Percentiles rank a stretch among this genome's conserved stretches.
phyloP scores from a whole-genome alignment of 2,113 vertebrate species.

The Malurus alboscapulatus region DNA sequence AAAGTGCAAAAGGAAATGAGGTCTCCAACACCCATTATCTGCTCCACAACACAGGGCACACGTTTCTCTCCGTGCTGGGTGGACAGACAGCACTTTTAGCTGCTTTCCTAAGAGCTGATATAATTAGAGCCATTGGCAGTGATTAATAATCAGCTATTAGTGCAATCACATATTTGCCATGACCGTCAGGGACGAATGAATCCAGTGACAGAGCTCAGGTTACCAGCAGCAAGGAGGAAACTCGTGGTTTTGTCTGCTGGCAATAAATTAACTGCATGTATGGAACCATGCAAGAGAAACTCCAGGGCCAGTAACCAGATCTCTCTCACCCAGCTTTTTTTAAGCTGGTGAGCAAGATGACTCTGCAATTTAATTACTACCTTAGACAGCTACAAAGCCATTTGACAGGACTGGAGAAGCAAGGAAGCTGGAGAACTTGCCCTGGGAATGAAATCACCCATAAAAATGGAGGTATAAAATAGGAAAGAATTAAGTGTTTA shows the following conservation, averaged over 20 bases:
- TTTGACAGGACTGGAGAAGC: not conserved
- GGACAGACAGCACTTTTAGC: not conserved
- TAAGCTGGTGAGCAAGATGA: slow-evolving; percentile 8
- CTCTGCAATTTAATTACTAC: slow-evolving; percentile 14
- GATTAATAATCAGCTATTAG: slow-evolving; percentile 26
- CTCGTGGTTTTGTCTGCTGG: not conserved
- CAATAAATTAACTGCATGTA: not conserved
- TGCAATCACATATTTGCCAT: not conserved
- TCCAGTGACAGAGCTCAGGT: not conserved
- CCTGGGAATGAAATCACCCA: not conserved
- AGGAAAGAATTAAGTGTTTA: not conserved
- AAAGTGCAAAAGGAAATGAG: not conserved
- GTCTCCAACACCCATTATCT: not conserved
- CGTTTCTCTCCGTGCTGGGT: not conserved
- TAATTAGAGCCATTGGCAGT: not conserved
- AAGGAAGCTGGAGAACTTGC: not conserved
- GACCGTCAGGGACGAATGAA: not conserved
- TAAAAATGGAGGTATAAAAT: not conserved
- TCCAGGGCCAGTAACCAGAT: not conserved
- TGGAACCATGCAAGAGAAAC: not conserved
- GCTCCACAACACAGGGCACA: rapidly evolving
- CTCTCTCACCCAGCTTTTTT: not conserved
- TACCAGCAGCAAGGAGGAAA: slow-evolving; percentile 10
- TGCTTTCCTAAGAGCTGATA: not conserved
- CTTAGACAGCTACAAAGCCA: not conserved